phyloP scores from a whole-genome alignment of 2,888 invertebrate genomes.

The Andrena hattorfiana region DNA sequence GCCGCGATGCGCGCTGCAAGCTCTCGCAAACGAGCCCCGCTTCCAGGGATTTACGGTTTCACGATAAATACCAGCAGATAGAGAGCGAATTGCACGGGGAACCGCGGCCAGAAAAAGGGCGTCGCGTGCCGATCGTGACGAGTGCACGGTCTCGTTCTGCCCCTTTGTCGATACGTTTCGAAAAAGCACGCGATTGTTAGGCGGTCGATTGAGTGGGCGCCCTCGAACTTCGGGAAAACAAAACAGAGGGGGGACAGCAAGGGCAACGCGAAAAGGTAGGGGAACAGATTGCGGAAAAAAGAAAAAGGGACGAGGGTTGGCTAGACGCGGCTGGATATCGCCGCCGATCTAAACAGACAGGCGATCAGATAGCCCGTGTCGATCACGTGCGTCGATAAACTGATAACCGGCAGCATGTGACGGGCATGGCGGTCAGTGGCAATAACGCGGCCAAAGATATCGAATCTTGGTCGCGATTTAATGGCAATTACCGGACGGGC shows the following conservation, averaged over 20 bases:
- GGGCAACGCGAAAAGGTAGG: neutral
- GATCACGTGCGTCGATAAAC: slow-evolving; percentile 65
- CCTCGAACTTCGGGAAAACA: slow-evolving; percentile 34
- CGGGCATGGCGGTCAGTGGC: slow-evolving; percentile 27
- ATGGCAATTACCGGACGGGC: slow-evolving; percentile 78
- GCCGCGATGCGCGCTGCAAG: slow-evolving; percentile 31
- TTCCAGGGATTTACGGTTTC: slow-evolving; percentile 53
- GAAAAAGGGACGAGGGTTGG: neutral
- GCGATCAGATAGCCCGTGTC: slow-evolving; percentile 58
- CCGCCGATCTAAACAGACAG: slow-evolving; percentile 58
- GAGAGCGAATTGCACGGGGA: slow-evolving; percentile 49
- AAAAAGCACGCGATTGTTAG: slow-evolving; percentile 62
- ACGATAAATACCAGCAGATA: slow-evolving; percentile 59
- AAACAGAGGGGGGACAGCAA: neutral
- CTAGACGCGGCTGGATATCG: slow-evolving; percentile 49
- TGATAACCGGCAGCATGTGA: slow-evolving; percentile 63
- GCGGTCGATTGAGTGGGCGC: slow-evolving; percentile 44
- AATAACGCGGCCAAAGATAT: slow-evolving; percentile 69
- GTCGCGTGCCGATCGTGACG: slow-evolving; percentile 59
- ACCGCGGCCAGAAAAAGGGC: slow-evolving; percentile 45
- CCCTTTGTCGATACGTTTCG: slow-evolving; percentile 19
- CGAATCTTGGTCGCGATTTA: slow-evolving; percentile 79
- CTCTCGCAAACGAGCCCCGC: slow-evolving; percentile 60
- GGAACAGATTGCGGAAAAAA: neutral
- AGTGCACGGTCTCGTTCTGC: slow-evolving; percentile 13